Conservation (phyloP, 1,140 invertebrate species). For the Dermatophagoides farinae region DNA sequence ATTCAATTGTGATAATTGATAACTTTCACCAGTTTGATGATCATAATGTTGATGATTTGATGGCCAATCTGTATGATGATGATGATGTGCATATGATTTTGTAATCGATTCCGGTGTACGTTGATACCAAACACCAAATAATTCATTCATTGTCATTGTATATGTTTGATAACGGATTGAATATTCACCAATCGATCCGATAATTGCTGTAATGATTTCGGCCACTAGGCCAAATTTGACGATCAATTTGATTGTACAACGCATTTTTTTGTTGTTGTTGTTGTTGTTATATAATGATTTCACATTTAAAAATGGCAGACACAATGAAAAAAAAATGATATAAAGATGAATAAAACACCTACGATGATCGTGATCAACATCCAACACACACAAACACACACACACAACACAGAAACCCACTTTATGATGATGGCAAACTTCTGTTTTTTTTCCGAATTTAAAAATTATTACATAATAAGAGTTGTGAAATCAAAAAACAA, state of each 20-base stretch:
- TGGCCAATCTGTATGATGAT: neutral
- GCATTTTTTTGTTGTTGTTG: neutral
- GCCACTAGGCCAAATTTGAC: conserved; percentile 3
- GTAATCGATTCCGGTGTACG: neutral
- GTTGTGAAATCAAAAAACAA: too few relatives aligned
- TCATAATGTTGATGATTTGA: neutral
- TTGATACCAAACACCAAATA: neutral
- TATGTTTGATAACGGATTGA: neutral
- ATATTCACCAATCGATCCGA: conserved; percentile 1
- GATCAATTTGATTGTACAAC: neutral
- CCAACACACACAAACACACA: too few relatives aligned
- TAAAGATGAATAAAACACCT: too few relatives aligned
- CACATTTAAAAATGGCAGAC: neutral
- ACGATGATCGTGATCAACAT: too few relatives aligned
- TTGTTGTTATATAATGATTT: neutral
- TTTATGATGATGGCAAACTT: too few relatives aligned
- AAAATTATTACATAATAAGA: too few relatives aligned
- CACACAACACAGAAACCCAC: too few relatives aligned
- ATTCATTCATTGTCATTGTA: neutral
- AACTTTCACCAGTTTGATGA: neutral
- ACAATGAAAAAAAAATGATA: too few relatives aligned
- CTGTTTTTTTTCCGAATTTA: too few relatives aligned
- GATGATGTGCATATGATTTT: neutral
- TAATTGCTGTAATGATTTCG: conserved; percentile 2
- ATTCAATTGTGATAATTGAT: too few relatives aligned